Base-by-base conservation (phyloP, 2,888 invertebrate genomes). In the Plusia festucae region DNA sequence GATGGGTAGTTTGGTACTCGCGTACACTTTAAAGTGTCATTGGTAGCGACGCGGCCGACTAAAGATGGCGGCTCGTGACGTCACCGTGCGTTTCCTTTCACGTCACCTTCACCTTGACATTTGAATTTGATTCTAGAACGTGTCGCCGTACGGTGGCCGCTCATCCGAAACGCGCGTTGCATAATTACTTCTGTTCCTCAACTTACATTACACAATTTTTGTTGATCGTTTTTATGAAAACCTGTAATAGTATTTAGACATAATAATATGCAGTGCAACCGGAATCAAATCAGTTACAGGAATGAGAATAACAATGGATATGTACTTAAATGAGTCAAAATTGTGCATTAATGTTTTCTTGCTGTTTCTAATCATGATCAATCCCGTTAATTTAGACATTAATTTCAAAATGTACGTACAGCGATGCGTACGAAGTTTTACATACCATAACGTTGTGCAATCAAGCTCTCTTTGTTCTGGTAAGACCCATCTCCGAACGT, bases 41-140 rank as follows among this genome's bases (percentile, higher is more conserved):
- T 84, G 81, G 79, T 76, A 76, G 84, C 86, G 82, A 79, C 82
- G 84, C 73, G 85, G 72, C 75, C 76, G 73, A 79, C 66, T 79
- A 84, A 91, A 91, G 87, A 90, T 92, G 91, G 92, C 92, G 87
- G 88, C 82, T 78, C 69, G 85, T 93, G 93, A 94, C 93, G 93
- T 93, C 92, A 93, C 84, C 79, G 84, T 88, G 90, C 90, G 90
- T 89, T 92, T 92, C 93, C 93, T 93, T 93, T 93, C 90, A 86
- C 90, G 86, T 89, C 88, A 90, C 89, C 90, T 90, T 92, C 91
- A 90, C 92, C 94, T 93, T 94, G 93, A 93, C 93, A 93, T 93
- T 93, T 91, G 87, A 88, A 89, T 92, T 91, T 91, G 93, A 91
- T 90, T 90, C 86, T 90, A 84, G 88, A 88, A 89, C 92, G 91